Percentiles rank a stretch among this genome's conserved stretches.
Conservation (phyloP, 2,797 vertebrate species). For the Enteromius mattozi region DNA sequence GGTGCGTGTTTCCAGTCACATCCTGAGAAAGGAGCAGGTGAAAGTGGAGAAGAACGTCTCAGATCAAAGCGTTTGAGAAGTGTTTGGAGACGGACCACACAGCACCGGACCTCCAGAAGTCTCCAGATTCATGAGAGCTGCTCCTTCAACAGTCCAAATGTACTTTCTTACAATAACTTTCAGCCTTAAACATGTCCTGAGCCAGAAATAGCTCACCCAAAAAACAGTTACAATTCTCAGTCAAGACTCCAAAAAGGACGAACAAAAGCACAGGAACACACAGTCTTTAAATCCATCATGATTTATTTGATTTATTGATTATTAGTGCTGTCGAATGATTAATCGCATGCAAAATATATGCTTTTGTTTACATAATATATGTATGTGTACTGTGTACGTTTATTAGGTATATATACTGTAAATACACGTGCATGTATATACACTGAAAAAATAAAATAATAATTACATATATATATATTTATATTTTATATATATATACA, state of each 20-base stretch:
- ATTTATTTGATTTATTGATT: background rate
- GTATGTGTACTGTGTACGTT: too few species aligned
- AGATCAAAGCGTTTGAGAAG: conserved; percentile 49
- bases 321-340: background rate
- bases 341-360: too few species aligned
- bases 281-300: background rate
- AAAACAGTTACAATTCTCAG: background rate
- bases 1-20: conserved; percentile 44
- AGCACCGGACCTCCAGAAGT: conserved; percentile 5
- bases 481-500: too few species aligned
- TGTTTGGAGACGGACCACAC: conserved; percentile 22
- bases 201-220: background rate
- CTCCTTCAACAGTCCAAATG: background rate
- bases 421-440: too few species aligned
- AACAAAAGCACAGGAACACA: background rate
- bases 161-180: background rate
- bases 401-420: too few species aligned
- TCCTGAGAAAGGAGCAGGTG: conserved; percentile 29
- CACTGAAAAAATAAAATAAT: too few species aligned
- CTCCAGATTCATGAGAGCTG: conserved; percentile 33
- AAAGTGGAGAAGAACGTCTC: conserved; percentile 42
- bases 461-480: too few species aligned
- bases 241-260: background rate
- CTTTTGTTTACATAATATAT: too few species aligned
- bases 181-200: background rate